phyloP scores from a whole-genome alignment of 92 coral and sea anemone genomes.

The Blastomussa wellsi region DNA sequence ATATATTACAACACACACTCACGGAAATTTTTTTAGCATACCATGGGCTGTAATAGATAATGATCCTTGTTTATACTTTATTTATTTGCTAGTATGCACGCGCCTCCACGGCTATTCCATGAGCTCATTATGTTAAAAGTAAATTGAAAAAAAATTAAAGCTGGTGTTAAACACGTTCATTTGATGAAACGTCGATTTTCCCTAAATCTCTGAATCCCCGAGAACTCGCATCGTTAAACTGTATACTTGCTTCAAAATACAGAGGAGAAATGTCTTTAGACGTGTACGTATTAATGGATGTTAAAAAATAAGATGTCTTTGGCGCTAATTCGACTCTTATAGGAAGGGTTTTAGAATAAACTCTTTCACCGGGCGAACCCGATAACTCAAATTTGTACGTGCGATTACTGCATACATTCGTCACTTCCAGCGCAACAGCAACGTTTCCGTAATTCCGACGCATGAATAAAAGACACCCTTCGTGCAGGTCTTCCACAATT shows the following conservation, averaged over 20 bases:
- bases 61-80: too few species aligned
- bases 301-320: slow-evolving; percentile 16
- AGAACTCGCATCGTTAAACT: not conserved
- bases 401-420: slow-evolving; percentile 10
- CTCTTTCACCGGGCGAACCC: not conserved
- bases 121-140: too few species aligned
- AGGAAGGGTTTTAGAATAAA: slow-evolving; percentile 11
- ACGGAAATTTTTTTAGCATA: too few species aligned
- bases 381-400: slow-evolving; percentile 14
- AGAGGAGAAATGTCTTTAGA: not conserved
- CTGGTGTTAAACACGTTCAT: not conserved
- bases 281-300: not conserved
- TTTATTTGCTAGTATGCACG: too few species aligned
- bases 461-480: slow-evolving; percentile 14
- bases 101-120: too few species aligned
- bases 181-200: slow-evolving; percentile 1
- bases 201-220: slow-evolving; percentile 10
- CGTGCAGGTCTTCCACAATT: slow-evolving; percentile 3
- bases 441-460: not conserved
- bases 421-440: slow-evolving; percentile 23
- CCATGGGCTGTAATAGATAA: too few species aligned
- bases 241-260: not conserved
- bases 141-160: too few species aligned
- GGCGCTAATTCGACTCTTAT: slow-evolving; percentile 5
- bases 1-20: too few species aligned